A percentile compares a stretch with the other conserved stretches of the same genome.
Conservation (phyloP, 2,888 invertebrate genomes). For the Aporophyla nigra region DNA sequence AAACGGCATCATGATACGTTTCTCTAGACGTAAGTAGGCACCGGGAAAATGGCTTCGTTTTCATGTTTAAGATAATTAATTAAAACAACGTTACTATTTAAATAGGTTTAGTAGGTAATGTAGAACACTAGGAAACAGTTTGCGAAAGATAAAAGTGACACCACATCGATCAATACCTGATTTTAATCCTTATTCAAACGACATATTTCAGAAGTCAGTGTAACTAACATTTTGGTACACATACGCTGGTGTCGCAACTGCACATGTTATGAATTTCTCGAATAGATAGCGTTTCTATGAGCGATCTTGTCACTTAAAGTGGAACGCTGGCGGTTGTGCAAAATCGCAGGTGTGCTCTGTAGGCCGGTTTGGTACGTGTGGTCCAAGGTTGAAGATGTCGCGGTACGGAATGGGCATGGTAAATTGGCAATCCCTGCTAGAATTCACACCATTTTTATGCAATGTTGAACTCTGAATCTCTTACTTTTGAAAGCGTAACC, state of each 20-base stretch:
- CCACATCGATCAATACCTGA: conserved; percentile 32
- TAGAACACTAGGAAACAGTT: too few species aligned
- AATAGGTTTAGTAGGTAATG: too few species aligned
- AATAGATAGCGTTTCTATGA: conserved; percentile 66
- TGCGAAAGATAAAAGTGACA: conserved; percentile 6
- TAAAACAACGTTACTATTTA: too few species aligned
- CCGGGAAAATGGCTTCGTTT: too few species aligned
- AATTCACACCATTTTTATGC: neutral
- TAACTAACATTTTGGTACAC: conserved; percentile 25
- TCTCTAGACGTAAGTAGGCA: too few species aligned
- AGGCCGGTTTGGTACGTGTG: conserved; percentile 55
- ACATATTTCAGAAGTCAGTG: conserved; percentile 21
- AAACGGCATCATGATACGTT: too few species aligned
- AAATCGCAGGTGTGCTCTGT: conserved; percentile 66
- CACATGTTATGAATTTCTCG: conserved; percentile 66
- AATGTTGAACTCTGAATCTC: too few species aligned
- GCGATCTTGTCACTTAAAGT: conserved; percentile 68
- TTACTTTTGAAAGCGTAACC: too few species aligned
- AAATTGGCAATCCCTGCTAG: too few species aligned
- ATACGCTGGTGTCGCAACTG: conserved; percentile 50
- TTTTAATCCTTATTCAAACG: conserved; percentile 34
- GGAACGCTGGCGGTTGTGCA: conserved; percentile 68
- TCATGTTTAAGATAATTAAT: too few species aligned
- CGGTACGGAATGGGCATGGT: neutral
- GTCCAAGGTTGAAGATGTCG: conserved; percentile 10